Evolutionary conservation across 2,797 vertebrate species (phyloP), one percentile per base, ranked within the genome.

Genomic region (Cynodonichthys magdalenae): DNA sequence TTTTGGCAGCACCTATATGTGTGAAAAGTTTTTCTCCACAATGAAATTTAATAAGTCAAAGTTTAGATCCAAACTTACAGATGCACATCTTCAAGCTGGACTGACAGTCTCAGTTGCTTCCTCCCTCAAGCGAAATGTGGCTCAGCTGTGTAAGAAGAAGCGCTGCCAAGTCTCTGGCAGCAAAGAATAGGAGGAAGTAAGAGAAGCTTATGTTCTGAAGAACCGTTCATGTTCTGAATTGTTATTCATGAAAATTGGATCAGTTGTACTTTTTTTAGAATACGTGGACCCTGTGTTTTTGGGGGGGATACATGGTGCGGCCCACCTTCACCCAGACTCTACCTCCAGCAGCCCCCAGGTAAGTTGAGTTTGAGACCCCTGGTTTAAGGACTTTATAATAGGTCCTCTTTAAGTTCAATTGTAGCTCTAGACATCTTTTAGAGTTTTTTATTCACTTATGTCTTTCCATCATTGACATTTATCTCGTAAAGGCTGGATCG

Each of bases 61-160:
- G 47, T 50, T 55, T 49, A 67, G 70, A 48, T 68, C 73, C 20
- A 55, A 9, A 57, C 59, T 69, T 63, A 69, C 3, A n/a, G 41
- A 62, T 66, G 63, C 48, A 0, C 42, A 53, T 67, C 59, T 53
- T 66, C 11, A 55, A 56, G 47, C 47, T 41, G 34, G 53, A 49
- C 18, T 54, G 18, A 74, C 31, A 39, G 63, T 62, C 14, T 63
- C 59, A 54, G 50, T 17, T 59, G 52, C 31, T 53, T 53, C 52
- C 36, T 59, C 50, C 29, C 19, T 66, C 63, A 66, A 36, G 41
- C 39, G 55, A 69, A 61, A 69, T 31, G 62, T 66, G 51, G 27
- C 65, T 56, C 60, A 41, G 55, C 46, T 69, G 3, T 59, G 14
- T 47, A n/a, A 69, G 60, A 64, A 4, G 53, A 73, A 53, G 31